Evolutionary conservation across 2,888 invertebrate species (phyloP), one percentile per base, ranked within the genome.

Genomic region (Aphidoletes aphidimyza): DNA sequence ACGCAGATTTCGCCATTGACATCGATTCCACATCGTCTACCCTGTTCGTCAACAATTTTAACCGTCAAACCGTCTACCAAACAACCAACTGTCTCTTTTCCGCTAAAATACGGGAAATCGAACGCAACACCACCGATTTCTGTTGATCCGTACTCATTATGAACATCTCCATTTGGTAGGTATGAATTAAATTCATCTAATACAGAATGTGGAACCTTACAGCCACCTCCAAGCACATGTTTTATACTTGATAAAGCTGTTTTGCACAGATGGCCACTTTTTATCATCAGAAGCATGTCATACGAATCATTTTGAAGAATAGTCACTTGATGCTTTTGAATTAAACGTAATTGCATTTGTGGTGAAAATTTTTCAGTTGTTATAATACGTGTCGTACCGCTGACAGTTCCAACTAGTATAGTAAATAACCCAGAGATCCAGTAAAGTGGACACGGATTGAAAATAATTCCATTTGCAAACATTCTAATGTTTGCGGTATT

Each of bases 341-440:
- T 26, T 42, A 84, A 69, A 45, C 45, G 19, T 8, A 85, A 17
- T 39, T 49, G 34, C 1, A 84, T 22, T 45, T 84, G 81, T 1
- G 83, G 34, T 14, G 78, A 45, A 42, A 85, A 85, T 81, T 2
- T n/a, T 42, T 84, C 42, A 0, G 78, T 85, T n/a, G 88, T 88
- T 81, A 89, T 87, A 36, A 89, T 87, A 22, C 89, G 88, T 2
- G 88, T 88, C 6, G 88, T 87, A 19, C 88, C 87, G 69, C 87
- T 88, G 0, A 89, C 87, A 84, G 88, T 88, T 59, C 88, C 88
- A 84, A 87, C 87, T 22, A 88, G 87, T 88, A 88, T 87, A 85
- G 87, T 81, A 2, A 85, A 0, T 0, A 87, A 22, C 0, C 89
- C 89, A 0, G 89, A 87, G 0, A 89, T 86, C 87, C 89, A 88